These are phyloP conservation scores for Drosophila ironensis DNA, from an alignment of 1,140 invertebrate species.

Conservation along the genomic window DNA sequence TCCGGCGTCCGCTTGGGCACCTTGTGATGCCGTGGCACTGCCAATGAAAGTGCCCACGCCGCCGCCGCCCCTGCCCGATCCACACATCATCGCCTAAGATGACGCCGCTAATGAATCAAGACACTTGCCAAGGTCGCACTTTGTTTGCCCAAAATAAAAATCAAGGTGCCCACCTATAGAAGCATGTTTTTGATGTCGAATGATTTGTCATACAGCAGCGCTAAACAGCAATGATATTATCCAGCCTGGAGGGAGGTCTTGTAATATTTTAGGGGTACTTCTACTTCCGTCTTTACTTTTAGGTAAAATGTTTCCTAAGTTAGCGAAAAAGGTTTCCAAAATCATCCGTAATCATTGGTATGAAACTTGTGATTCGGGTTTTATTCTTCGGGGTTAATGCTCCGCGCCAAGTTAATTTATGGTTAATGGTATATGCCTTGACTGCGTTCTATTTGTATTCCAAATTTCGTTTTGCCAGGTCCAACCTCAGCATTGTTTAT, in stretches of 20 bases:
- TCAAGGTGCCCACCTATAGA: conserved; percentile 50
- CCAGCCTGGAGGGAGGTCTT: neutral
- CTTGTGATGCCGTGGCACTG: conserved; percentile 67
- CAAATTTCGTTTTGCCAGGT: neutral
- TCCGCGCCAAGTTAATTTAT: conserved; percentile 22
- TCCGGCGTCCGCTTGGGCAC: conserved; percentile 15
- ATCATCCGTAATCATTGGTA: too few species aligned
- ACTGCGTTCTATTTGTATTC: conserved; percentile 24
- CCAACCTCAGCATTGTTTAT: conserved; percentile 32
- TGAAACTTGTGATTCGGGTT: neutral
- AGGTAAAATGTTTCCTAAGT: too few species aligned
- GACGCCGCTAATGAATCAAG: conserved; percentile 69
- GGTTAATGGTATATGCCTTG: conserved; percentile 20
- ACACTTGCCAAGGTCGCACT: conserved; percentile 59
- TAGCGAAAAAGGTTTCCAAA: too few species aligned
- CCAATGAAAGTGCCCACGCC: conserved; percentile 50
- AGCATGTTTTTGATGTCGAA: neutral
- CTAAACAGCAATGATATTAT: neutral
- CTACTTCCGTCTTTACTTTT: too few species aligned
- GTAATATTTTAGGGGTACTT: neutral
- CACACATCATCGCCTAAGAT: conserved; percentile 27
- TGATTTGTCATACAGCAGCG: neutral
- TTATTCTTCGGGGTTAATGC: conserved; percentile 12
- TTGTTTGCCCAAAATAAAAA: conserved; percentile 60
- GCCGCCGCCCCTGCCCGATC: conserved; percentile 1